Evolutionary conservation across 2,797 vertebrate species (phyloP), one percentile per base, ranked within the genome.

Genomic region (Lagodon rhomboides): DNA sequence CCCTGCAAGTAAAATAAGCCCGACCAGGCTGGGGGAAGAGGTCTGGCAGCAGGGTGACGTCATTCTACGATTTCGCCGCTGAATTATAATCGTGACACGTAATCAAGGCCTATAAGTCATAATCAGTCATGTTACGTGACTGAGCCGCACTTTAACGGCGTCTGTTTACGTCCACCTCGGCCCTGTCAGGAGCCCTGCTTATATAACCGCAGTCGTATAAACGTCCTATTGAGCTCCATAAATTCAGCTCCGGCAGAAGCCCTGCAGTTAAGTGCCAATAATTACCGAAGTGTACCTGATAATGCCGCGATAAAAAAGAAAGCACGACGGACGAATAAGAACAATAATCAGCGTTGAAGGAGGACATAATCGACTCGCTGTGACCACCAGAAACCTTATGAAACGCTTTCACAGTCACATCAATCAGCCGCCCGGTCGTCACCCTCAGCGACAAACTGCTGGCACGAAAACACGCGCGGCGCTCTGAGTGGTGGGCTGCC

Each of bases 401-500:
- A 90, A 86, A 89, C 16, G 53, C 68, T 86, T 85, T 87, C 62
- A 85, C 59, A 62, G 75, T 73, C 25, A n/a, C 80, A 91, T 92
- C 76, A 89, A 89, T 92, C 80, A 85, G 65, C 70, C 59, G 69
- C 60, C 75, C 77, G 82, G 86, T 89, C 89, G n/a, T 86, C 89
- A 84, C 91, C 85, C 80, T 77, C 50, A 43, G 85, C 85, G 83
- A 84, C 75, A 76, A 82, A 83, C 69, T 77, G 47, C 81, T 93
- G 90, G 92, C 85, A 86, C 65, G 15, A 50, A 67, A 17, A 50
- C 69, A 81, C 83, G 84, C 73, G 83, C 73, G 84, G 91, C 83
- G 85, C 92, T 87, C 80, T 95, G 95, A 96, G 93, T 96, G 94
- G 96, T 93, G 92, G 95, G 91, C 94, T 87, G 92, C 83, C 93